Conservation (phyloP, 2,888 invertebrate genomes). For the Pyrrhosoma nymphula region DNA sequence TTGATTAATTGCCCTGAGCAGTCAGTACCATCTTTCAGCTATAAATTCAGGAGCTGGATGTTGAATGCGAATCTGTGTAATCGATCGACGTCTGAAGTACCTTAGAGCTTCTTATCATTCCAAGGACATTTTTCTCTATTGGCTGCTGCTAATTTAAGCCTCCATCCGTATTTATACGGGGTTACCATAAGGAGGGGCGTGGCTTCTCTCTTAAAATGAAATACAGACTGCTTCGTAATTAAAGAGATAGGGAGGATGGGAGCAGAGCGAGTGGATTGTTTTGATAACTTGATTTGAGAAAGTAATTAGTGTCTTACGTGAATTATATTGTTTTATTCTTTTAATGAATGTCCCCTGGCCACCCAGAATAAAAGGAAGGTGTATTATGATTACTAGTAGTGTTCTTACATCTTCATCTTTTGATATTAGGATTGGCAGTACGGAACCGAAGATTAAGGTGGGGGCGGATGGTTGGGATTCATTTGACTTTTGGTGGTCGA, state of each 20-base stretch:
- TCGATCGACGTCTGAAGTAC: not conserved
- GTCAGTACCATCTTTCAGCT: too few relatives aligned
- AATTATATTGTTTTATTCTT: not conserved
- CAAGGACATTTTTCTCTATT: not conserved
- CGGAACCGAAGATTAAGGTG: too few relatives aligned
- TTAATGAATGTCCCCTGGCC: not conserved
- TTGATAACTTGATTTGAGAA: constrained; percentile 6
- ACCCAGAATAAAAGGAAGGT: not conserved
- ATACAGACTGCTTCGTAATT: not conserved
- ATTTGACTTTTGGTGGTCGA: too few relatives aligned
- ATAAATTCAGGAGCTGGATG: too few relatives aligned
- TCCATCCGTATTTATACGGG: not conserved
- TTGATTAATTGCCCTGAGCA: too few relatives aligned
- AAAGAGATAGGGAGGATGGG: not conserved
- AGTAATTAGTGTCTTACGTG: not conserved
- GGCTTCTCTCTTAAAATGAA: not conserved
- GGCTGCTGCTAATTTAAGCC: not conserved
- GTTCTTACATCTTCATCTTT: not conserved
- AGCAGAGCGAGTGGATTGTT: not conserved
- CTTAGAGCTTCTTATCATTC: not conserved
- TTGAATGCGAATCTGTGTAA: not conserved
- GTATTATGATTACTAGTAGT: not conserved
- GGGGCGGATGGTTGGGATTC: too few relatives aligned
- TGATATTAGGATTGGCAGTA: not conserved
- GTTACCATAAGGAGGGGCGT: not conserved